phyloP scores from a whole-genome alignment of 2,797 vertebrate species.

The Phaenicophaeus curvirostris region DNA sequence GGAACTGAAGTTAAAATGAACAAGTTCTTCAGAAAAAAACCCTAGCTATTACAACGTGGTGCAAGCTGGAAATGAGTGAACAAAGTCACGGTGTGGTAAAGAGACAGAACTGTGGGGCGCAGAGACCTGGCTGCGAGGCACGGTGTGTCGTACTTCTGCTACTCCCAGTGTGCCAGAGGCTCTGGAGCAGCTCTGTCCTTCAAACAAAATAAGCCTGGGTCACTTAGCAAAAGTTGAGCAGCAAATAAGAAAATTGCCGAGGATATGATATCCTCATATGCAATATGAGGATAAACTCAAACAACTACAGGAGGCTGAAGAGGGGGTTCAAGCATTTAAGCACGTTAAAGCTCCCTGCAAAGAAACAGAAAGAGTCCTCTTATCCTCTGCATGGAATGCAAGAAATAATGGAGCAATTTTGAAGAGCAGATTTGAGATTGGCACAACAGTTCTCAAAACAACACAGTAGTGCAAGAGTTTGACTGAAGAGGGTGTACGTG shows the following conservation, averaged over 20 bases:
- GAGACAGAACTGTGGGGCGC: neutral
- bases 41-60: neutral
- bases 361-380: neutral
- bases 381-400: neutral
- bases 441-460: neutral
- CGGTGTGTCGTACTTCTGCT: neutral
- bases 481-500: constrained; percentile 27
- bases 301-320: neutral
- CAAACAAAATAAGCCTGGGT: neutral
- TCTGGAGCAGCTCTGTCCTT: neutral
- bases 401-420: neutral
- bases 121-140: neutral
- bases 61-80: neutral
- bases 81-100: neutral
- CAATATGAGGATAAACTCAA: neutral
- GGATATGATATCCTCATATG: no score
- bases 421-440: neutral
- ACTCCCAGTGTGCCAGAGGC: neutral
- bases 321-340: neutral
- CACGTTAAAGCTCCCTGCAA: neutral
- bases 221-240: neutral
- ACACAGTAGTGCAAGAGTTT: neutral
- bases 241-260: neutral
- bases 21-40: neutral
- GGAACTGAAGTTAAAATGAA: constrained; percentile 44